Base-by-base conservation (phyloP, 2,113 vertebrate genomes). In the Psittacula cyanocephala region DNA sequence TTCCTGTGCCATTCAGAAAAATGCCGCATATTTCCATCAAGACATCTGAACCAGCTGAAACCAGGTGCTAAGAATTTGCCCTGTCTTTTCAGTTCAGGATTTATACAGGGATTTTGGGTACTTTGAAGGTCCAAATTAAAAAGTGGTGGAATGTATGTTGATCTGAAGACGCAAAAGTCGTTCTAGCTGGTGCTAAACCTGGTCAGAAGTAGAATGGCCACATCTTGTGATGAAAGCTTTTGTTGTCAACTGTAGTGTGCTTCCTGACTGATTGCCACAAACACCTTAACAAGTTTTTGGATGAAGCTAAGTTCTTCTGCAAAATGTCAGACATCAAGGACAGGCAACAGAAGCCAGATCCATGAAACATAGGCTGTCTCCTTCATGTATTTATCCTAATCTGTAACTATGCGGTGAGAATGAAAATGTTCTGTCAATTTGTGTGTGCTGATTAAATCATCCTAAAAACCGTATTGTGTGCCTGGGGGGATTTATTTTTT, bases 1-100 rank as follows among this genome's bases (percentile, higher is more conserved):
- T 95, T 95, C 62, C 62, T 65, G 25, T 60, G 52, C 35, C 28
- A 35, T 86, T 83, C 64, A 86, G 64, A 69, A 95, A 94, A 91
- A 62, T 82, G 62, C 60, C 0, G 7, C 19, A 3, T 68, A n/a
- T 75, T 94, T 97, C 27, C 49, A 17, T 64, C 19, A 60, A 84
- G 44, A 29, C 35, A 18, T 86, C 43, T 53, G 25, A 85, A 49
- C 8, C 59, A 82, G 13, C 13, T 82, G 29, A 92, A 94, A 77
- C 5, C 41, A 80, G 59, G 43, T 94, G 64, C 53, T 80, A 86
- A 59, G 68, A 64, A 88, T 86, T 88, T 86, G 5, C n/a, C 11
- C 22, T 17, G 16, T 68, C 37, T 52, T 83, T 91, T 80, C 41
- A 60, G 5, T 82, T 81, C 53, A 53, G 28, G 23, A 18, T 88